Percentiles rank a stretch among this genome's conserved stretches.
These are phyloP conservation scores for Sitophilus oryzae DNA, from an alignment of 1,140 invertebrate species.

Conservation along the genomic window DNA sequence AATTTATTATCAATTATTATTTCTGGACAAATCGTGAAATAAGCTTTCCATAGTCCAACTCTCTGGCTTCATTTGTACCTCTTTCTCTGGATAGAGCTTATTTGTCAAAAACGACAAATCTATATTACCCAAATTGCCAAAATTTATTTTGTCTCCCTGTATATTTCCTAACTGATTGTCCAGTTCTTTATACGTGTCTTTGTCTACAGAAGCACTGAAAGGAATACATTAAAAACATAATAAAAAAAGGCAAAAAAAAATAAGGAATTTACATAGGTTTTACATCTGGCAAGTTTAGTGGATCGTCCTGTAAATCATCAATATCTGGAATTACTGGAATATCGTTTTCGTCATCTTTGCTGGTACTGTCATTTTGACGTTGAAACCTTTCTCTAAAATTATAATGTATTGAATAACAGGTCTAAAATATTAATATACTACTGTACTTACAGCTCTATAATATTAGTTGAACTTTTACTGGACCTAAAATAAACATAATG, in stretches of 20 bases:
- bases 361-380: slow-evolving; percentile 23
- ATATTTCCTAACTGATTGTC: slow-evolving; percentile 31
- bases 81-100: slow-evolving; percentile 36
- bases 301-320: slow-evolving; percentile 40
- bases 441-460: slow-evolving; percentile 37
- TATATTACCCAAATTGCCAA: slow-evolving; percentile 37
- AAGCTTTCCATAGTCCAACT: slow-evolving; percentile 39
- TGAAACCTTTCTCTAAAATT: slow-evolving; percentile 38
- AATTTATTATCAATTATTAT: slow-evolving; percentile 2
- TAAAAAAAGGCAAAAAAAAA: not conserved
- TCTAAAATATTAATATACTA: not conserved
- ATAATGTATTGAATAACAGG: no score
- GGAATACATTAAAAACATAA: slow-evolving; percentile 4
- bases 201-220: slow-evolving; percentile 35
- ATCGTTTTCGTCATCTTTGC: slow-evolving; percentile 34
- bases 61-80: slow-evolving; percentile 35
- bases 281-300: slow-evolving; percentile 33
- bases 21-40: slow-evolving; percentile 34
- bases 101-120: slow-evolving; percentile 37
- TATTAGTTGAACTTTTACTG: slow-evolving; percentile 27
- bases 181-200: slow-evolving; percentile 41
- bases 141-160: slow-evolving; percentile 30
- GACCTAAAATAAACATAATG: slow-evolving; percentile 28
- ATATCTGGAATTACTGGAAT: slow-evolving; percentile 43
- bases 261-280: slow-evolving; percentile 32